These are phyloP conservation scores for Buteo buteo DNA, from an alignment of 2,113 vertebrate genomes.

Conservation along the genomic window DNA sequence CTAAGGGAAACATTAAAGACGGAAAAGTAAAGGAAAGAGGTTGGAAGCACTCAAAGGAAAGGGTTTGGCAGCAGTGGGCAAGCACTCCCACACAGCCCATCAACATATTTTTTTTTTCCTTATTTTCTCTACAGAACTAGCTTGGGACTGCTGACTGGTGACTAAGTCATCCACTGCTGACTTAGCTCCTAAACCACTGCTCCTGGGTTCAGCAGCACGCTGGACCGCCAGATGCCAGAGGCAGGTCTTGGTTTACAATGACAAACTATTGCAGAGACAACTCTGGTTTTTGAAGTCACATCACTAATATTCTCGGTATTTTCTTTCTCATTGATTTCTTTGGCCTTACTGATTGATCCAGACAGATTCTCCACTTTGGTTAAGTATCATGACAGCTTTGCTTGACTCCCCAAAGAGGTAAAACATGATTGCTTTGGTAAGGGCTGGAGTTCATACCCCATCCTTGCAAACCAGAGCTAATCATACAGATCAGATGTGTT, in stretches of 20 bases:
- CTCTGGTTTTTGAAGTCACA: background rate
- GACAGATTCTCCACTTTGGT: background rate
- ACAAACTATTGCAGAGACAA: background rate
- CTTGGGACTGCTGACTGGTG: background rate
- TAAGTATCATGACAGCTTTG: background rate
- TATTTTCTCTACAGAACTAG: background rate
- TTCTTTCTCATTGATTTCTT: background rate
- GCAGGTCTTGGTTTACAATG: background rate
- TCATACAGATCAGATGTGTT: background rate
- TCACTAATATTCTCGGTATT: background rate
- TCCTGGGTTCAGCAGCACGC: background rate
- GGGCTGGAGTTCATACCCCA: accelerated
- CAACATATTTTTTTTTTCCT: background rate
- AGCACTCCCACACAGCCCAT: background rate
- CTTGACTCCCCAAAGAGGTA: background rate
- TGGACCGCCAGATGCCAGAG: background rate
- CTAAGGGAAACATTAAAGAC: background rate
- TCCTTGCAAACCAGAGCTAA: background rate
- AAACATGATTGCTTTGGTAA: background rate
- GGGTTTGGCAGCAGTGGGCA: background rate
- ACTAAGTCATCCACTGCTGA: no score
- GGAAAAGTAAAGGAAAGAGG: background rate
- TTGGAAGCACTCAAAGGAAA: background rate
- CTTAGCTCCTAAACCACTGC: background rate
- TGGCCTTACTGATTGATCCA: background rate